A percentile compares a stretch with the other conserved stretches of the same genome.
phyloP scores from a whole-genome alignment of 2,113 vertebrate genomes.

The Pteronura brasiliensis region DNA sequence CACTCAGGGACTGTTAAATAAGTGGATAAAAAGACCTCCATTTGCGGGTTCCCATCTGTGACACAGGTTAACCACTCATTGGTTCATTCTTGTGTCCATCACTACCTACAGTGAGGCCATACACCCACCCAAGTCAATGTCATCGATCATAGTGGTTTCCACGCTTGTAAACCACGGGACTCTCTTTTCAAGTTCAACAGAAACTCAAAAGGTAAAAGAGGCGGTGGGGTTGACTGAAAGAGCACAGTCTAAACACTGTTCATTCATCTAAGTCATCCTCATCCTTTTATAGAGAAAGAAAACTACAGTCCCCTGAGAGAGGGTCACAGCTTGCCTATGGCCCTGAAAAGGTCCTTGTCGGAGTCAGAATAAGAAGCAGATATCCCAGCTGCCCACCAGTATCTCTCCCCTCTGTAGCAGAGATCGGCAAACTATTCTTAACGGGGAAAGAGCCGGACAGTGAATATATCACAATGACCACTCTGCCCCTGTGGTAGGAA shows the following conservation, averaged over 20 bases:
- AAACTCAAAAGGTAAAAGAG: not conserved
- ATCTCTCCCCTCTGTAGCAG: not conserved
- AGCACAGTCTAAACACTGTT: not conserved
- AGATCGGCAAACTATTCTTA: not conserved
- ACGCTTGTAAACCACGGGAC: not conserved
- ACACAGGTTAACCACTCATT: not conserved
- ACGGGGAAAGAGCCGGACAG: not conserved
- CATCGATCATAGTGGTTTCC: not conserved
- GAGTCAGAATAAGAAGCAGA: not conserved
- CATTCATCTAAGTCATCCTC: not conserved
- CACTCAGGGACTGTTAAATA: not conserved
- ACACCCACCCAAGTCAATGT: not conserved
- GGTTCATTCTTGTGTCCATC: fast-evolving
- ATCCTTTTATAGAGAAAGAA: not conserved
- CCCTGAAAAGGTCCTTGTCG: not conserved
- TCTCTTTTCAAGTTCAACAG: not conserved
- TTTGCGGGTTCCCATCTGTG: not conserved
- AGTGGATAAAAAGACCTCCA: not conserved
- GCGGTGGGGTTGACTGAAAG: not conserved
- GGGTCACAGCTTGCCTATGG: not conserved
- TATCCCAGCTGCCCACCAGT: not conserved
- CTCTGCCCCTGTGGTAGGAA: not conserved
- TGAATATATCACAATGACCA: not conserved
- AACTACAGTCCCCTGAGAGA: not conserved
- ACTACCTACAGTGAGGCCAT: not conserved